These are phyloP conservation scores for Falco berigora DNA, from an alignment of 2,797 vertebrate species.

Conservation along the genomic window DNA sequence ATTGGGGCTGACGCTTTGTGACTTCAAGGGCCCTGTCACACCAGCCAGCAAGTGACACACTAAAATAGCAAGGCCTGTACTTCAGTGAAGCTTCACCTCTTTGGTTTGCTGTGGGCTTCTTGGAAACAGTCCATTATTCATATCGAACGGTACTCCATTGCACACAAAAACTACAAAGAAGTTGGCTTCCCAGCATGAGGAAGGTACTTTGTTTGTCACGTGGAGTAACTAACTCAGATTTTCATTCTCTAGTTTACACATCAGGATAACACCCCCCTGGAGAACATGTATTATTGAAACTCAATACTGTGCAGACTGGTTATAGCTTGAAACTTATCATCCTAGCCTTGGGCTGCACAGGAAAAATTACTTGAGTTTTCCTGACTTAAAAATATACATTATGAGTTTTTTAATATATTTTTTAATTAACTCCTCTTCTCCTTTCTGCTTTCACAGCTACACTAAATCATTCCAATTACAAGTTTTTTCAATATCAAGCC, in stretches of 20 bases:
- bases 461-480: slow-evolving; percentile 56
- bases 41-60: neutral
- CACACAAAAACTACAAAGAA: neutral
- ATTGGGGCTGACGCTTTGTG: neutral
- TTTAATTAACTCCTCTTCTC: slow-evolving; percentile 59
- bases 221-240: neutral
- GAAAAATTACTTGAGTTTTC: slow-evolving; percentile 40
- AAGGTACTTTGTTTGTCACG: neutral
- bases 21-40: neutral
- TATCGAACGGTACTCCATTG: neutral
- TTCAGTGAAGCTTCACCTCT: neutral
- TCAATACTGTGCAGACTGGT: slow-evolving; percentile 18
- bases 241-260: slow-evolving; percentile 15
- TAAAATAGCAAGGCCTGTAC: neutral
- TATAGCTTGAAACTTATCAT: slow-evolving; percentile 39
- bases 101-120: neutral
- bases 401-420: slow-evolving; percentile 61
- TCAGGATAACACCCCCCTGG: neutral
- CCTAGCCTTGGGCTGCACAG: slow-evolving; percentile 22
- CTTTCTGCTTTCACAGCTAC: slow-evolving; percentile 48
- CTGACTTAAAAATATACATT: slow-evolving; percentile 39
- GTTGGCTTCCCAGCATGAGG: neutral
- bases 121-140: neutral
- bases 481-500: slow-evolving; percentile 46
- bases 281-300: slow-evolving; percentile 54